Conservation (phyloP, 2,888 invertebrate species). For the Spodoptera exigua region DNA sequence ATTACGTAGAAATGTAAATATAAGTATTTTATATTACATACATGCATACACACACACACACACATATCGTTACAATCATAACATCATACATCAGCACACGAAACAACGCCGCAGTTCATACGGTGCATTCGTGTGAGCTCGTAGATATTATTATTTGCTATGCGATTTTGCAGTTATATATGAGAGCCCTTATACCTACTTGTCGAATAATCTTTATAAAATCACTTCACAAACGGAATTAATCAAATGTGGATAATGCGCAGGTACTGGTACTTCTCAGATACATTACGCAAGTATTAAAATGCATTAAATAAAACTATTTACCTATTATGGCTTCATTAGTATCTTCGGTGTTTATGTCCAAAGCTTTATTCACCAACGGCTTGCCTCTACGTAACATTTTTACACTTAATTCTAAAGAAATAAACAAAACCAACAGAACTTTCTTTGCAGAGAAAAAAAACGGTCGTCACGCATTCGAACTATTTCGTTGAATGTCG, state of each 20-base stretch:
- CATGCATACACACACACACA: conserved; percentile 9
- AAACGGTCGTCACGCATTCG: conserved; percentile 32
- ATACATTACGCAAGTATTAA: conserved; percentile 28
- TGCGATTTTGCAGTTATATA: conserved; percentile 18
- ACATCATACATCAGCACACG: too few relatives aligned
- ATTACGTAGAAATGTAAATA: too few relatives aligned
- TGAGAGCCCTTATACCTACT: too few relatives aligned
- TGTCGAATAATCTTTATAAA: too few relatives aligned
- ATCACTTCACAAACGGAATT: conserved; percentile 26
- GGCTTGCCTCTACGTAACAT: conserved; percentile 23
- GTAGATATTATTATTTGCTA: conserved; percentile 17
- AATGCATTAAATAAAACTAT: conserved; percentile 36
- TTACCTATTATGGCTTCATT: conserved; percentile 24
- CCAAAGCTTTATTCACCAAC: conserved; percentile 28
- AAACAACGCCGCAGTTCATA: too few relatives aligned
- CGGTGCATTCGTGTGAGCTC: conserved; percentile 14
- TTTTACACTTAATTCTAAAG: conserved; percentile 22
- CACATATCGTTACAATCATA: too few relatives aligned
- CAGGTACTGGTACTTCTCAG: conserved; percentile 17
- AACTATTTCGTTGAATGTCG: conserved; percentile 30
- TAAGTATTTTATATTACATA: too few relatives aligned
- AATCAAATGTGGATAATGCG: conserved; percentile 29
- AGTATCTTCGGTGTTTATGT: conserved; percentile 21
- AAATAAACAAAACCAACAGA: conserved; percentile 21
- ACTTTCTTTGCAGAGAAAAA: conserved; percentile 26